Conservation (phyloP, 2,113 vertebrate genomes). For the Monarcha castaneiventris region DNA sequence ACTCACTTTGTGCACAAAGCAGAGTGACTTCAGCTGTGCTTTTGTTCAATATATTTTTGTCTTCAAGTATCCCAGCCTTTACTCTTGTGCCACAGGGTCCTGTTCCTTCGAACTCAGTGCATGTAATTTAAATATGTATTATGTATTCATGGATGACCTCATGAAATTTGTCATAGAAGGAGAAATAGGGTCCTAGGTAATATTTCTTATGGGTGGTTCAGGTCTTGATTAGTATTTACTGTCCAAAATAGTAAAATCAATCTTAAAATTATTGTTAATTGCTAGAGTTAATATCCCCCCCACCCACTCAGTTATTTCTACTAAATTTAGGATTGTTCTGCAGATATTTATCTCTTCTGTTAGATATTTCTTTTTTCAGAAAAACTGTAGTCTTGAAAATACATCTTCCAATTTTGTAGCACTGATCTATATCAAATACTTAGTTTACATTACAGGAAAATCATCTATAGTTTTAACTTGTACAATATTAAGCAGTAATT, state of each 20-base stretch:
- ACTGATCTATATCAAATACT: neutral
- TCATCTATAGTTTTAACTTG: neutral
- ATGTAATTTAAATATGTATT: neutral
- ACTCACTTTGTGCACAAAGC: neutral
- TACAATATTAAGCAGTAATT: neutral
- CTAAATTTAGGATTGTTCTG: neutral
- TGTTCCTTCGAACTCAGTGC: rapidly evolving
- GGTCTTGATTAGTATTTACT: neutral
- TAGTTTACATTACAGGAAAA: neutral
- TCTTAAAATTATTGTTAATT: neutral
- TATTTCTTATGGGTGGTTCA: neutral
- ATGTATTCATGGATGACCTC: neutral
- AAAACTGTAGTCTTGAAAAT: neutral
- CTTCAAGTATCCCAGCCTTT: neutral
- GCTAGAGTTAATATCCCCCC: neutral
- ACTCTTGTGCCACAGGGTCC: neutral
- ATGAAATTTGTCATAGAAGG: neutral
- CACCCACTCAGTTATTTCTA: neutral
- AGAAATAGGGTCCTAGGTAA: neutral
- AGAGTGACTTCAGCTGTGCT: neutral
- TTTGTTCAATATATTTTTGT: neutral
- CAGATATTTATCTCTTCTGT: neutral
- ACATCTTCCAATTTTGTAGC: neutral
- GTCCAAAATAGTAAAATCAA: neutral
- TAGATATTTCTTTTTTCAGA: neutral